Evolutionary conservation across 1,140 invertebrate species (phyloP), one percentile per base, ranked within the genome.

Genomic region (Papilio polyxenes): DNA sequence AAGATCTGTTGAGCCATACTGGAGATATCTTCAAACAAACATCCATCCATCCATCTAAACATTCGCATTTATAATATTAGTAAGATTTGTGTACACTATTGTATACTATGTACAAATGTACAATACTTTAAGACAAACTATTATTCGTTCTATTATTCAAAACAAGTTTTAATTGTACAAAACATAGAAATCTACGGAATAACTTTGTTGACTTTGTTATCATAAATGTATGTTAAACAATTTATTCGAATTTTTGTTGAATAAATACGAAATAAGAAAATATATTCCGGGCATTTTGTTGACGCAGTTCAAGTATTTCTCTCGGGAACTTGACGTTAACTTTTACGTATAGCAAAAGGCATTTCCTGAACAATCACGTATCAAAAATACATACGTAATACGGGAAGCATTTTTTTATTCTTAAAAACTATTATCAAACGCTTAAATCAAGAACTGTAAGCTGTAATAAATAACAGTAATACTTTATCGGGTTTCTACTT

Each of bases 241-340:
- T 37, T 72, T 37, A 72, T 31, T 72, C 13, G 65, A 37, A 37
- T 72, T 31, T 37, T 40, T 72, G 31, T 11, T 23, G 15, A 72
- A 72, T 72, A 72, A 40, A 72, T 11, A 37, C 31, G 65, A 72
- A 40, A 72, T 65, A 40, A 72, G 23, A 72, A 72, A 72, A 72
- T 72, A 37, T 72, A 69, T 37, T 72, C 65, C 8, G 23, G 65
- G 11, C 31, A 72, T 31, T 72, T 72, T 37, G 65, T 72, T 72
- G 65, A 72, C 65, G 31, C 65, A 72, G 13, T 72, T 72, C 65
- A 72, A 72, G 65, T 72, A 72, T 72, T 72, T 72, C 65, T 72
- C 65, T 37, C 23, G 65, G 65, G 65, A 72, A 72, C 65, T 72
- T 72, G 65, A 72, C 31, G 65, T 13, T 56, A 5, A 56, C 31